phyloP scores from a whole-genome alignment of 2,797 vertebrate species.

The Acanthis flammea region DNA sequence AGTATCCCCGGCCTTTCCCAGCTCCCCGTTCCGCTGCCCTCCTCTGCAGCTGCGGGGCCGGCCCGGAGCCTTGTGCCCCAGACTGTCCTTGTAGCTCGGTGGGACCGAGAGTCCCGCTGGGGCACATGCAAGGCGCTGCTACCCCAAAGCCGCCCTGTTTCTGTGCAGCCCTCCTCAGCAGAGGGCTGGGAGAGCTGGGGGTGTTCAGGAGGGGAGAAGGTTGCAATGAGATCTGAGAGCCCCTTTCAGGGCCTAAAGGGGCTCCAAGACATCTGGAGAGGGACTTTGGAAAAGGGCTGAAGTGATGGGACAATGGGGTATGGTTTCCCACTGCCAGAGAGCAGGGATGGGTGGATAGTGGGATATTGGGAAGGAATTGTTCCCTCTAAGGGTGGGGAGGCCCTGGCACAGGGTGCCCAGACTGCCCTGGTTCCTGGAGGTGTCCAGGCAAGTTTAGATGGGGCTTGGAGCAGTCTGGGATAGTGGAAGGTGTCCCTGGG shows the following conservation, averaged over 20 bases:
- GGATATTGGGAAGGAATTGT: neutral
- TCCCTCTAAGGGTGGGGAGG: neutral
- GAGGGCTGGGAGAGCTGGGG: neutral
- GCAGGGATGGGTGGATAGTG: fast-evolving
- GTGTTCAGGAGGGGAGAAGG: fast-evolving
- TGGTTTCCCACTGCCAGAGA: neutral
- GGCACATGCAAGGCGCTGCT: neutral
- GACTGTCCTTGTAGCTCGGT: neutral
- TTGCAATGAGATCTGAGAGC: fast-evolving
- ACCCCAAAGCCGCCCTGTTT: neutral
- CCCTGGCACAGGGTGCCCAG: neutral
- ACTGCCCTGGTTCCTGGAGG: neutral
- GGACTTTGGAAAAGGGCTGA: neutral
- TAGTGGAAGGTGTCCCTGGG: too few species aligned
- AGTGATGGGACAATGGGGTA: neutral
- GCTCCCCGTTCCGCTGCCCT: neutral
- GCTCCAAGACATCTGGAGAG: neutral
- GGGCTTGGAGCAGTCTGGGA: neutral
- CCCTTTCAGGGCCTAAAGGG: fast-evolving
- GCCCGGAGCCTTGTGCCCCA: fast-evolving
- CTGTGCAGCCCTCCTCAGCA: neutral
- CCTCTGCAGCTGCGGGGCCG: neutral
- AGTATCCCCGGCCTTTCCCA: too few species aligned
- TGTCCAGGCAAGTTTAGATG: fast-evolving
- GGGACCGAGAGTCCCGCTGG: neutral